A percentile compares a stretch with the other conserved stretches of the same genome.
Conservation (phyloP, 2,797 vertebrate species). For the Crenuchus spilurus region DNA sequence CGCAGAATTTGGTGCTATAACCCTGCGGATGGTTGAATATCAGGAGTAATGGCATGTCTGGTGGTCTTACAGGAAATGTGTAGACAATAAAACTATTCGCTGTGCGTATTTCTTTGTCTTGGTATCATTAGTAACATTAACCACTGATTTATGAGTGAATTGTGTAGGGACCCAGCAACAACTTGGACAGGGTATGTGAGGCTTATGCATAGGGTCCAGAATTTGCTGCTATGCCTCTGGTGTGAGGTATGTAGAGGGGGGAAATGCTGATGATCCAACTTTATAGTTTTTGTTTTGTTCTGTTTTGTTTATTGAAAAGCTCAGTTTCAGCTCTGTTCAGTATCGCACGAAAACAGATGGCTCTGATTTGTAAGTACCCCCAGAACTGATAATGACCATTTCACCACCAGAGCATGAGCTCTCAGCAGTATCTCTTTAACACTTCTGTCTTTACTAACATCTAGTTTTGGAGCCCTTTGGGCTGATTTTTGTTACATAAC, state of each 20-base stretch:
- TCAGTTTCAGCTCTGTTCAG: background rate
- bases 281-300: too few relatives aligned
- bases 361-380: conserved; percentile 27
- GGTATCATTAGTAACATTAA: background rate
- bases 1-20: too few relatives aligned
- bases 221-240: too few relatives aligned
- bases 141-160: background rate
- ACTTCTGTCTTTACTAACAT: background rate
- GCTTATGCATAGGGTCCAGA: background rate
- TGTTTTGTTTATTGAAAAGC: background rate
- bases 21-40: conserved; percentile 5
- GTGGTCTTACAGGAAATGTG: background rate
- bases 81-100: background rate
- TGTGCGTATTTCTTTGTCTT: background rate
- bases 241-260: background rate
- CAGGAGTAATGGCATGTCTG: background rate
- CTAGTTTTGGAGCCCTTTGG: conserved; percentile 16
- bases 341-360: background rate
- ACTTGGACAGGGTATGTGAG: background rate
- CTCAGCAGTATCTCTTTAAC: conserved; percentile 9
- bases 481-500: conserved; percentile 34
- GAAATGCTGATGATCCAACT: background rate
- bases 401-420: conserved; percentile 29
- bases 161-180: background rate
- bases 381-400: conserved; percentile 13